Percentiles rank a stretch among this genome's conserved stretches.
Evolutionary conservation across 2,113 vertebrate species (phyloP).

Genomic region (Scortum barcoo): DNA sequence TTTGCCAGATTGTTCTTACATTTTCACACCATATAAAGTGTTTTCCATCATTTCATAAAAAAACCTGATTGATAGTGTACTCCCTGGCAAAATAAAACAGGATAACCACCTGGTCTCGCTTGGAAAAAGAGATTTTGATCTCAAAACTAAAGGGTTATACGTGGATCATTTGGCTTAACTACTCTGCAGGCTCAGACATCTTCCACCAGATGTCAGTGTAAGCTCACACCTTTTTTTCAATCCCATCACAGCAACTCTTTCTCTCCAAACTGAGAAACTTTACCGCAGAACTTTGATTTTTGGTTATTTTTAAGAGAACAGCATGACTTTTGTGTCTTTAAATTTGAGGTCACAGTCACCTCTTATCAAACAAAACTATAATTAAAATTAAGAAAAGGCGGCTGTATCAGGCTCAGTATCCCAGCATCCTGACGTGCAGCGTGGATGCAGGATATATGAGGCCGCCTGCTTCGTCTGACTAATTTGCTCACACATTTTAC

Average conservation of each 20-base stretch:
- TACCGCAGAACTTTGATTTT: background rate
- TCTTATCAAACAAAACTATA: background rate
- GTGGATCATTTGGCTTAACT: background rate
- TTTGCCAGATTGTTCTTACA: too few species aligned
- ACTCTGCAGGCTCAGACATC: background rate
- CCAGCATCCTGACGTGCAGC: background rate
- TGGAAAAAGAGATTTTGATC: background rate
- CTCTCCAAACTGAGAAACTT: background rate
- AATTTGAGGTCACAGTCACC: background rate
- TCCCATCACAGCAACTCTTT: background rate
- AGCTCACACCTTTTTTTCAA: background rate
- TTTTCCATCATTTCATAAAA: too few species aligned
- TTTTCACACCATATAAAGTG: too few species aligned
- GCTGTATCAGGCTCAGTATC: background rate
- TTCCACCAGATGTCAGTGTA: conserved; percentile 67
- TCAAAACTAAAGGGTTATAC: background rate
- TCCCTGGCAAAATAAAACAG: too few species aligned
- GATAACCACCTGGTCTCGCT: too few species aligned
- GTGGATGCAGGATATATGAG: conserved; percentile 11
- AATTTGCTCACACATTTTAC: conserved; percentile 43
- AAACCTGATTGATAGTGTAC: too few species aligned
- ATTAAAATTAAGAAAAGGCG: background rate
- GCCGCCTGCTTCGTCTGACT: conserved; percentile 4
- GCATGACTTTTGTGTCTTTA: background rate
- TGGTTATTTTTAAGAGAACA: background rate